Evolutionary conservation across 1,140 invertebrate species (phyloP), one percentile per base, ranked within the genome.

Genomic region (Camponotus pennsylvanicus): DNA sequence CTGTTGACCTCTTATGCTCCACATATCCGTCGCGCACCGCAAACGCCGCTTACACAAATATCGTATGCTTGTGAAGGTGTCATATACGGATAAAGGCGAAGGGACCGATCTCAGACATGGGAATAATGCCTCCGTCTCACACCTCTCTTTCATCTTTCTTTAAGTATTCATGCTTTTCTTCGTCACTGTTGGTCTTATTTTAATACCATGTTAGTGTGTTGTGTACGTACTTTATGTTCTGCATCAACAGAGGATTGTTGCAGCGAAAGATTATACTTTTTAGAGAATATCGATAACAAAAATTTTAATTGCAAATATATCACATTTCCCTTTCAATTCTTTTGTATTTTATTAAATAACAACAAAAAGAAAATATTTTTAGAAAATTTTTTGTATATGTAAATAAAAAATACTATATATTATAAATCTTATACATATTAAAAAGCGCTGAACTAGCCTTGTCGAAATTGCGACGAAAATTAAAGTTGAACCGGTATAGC

Each of bases 1-100:
- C 87, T 92, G 89, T 90, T 92, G 92, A 92, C 89, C 91, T 92
- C 87, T 91, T 86, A 91, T 89, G 91, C 88, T 91, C 88, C 88
- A 91, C 86, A 90, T 88, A 90, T 37, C 79, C 90, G 67, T 70
- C 66, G 80, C 85, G 88, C 73, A 84, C 69, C 64, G 71, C 83
- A 82, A 89, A 82, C 70, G 80, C 63, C n/a, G n/a, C 57, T 83
- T 77, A 88, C 75, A 55, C 82, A 78, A 55, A 75, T 66, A 63
- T 70, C 49, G 3, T 18, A 42, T 3, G 37, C 45, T 52, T 64
- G 78, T 86, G 21, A 45, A 40, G 52, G 86, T 90, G 70, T 86
- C 70, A 63, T 57, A 57, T 75, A 78, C 9, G 59, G 59, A 85
- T 71, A 64, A 70, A 87, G 61, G 82, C 80, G 37, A 79, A 90